A percentile compares a stretch with the other conserved stretches of the same genome.
Conservation (phyloP, 2,113 vertebrate genomes). For the Muntiacus reevesi region DNA sequence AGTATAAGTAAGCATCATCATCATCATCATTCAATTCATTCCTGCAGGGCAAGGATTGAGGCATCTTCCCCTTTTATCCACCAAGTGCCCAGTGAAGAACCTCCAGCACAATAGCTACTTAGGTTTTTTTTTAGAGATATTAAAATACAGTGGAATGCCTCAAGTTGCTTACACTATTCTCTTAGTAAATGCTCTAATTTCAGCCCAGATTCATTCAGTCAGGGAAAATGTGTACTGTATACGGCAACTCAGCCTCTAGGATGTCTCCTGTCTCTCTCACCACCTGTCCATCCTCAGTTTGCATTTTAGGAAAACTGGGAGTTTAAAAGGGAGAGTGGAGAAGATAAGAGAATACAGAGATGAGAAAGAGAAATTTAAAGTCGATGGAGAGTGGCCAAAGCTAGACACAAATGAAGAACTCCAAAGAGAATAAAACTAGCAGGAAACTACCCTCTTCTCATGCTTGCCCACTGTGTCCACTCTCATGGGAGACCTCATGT, state of each 20-base stretch:
- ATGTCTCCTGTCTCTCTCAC: background rate
- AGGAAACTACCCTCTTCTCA: background rate
- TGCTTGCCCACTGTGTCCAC: background rate
- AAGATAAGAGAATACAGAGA: background rate
- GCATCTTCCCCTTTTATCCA: background rate
- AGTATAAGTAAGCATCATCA: background rate
- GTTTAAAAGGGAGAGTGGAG: background rate
- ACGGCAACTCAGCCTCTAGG: background rate
- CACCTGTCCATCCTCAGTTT: background rate
- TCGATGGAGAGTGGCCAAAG: background rate
- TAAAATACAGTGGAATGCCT: background rate
- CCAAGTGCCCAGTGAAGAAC: too few relatives aligned
- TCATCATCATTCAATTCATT: background rate
- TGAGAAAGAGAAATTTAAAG: background rate
- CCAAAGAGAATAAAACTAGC: background rate
- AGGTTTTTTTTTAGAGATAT: background rate
- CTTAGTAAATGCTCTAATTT: background rate
- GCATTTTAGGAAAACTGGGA: background rate
- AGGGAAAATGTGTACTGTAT: too few relatives aligned
- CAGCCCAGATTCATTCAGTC: background rate
- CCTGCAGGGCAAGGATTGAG: too few relatives aligned
- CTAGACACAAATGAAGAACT: background rate
- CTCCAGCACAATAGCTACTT: background rate
- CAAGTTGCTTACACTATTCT: background rate
- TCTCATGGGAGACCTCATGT: fast-evolving